Conservation (phyloP, 2,797 vertebrate species). For the Trachops cirrhosus region DNA sequence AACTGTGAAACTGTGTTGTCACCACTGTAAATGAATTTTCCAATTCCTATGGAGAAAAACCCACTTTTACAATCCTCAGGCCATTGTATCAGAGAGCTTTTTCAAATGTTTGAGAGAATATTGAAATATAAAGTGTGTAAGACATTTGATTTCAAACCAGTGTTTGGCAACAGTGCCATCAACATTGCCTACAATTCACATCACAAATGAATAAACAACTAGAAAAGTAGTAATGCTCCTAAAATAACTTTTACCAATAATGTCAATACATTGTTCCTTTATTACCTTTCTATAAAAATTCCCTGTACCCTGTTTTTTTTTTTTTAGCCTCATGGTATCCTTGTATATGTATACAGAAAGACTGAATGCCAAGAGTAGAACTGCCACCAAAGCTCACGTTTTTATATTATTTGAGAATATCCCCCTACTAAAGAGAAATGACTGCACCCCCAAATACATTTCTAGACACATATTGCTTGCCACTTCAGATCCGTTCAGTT, state of each 20-base stretch:
- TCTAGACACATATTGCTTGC: slow-evolving; percentile 26
- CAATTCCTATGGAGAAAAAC: background rate
- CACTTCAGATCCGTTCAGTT: background rate
- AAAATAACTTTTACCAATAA: background rate
- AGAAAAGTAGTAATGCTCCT: background rate
- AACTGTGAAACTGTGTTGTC: background rate
- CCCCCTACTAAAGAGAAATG: slow-evolving; percentile 9
- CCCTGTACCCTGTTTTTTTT: background rate
- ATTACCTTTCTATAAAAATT: slow-evolving; percentile 1
- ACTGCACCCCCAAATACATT: background rate
- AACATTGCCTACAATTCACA: background rate
- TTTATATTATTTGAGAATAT: background rate
- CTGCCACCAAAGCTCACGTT: background rate
- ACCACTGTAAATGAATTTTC: slow-evolving; percentile 6
- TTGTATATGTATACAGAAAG: background rate
- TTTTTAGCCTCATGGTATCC: background rate
- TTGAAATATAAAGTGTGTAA: background rate
- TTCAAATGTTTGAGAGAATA: background rate
- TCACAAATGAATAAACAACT: background rate
- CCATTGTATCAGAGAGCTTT: background rate
- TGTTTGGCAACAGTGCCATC: background rate
- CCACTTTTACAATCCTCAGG: background rate
- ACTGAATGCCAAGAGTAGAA: background rate
- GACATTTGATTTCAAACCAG: background rate
- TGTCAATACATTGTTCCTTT: background rate